Evolutionary conservation across 2,888 invertebrate genomes (phyloP).

Genomic region (Phrixothrix hirtus): DNA sequence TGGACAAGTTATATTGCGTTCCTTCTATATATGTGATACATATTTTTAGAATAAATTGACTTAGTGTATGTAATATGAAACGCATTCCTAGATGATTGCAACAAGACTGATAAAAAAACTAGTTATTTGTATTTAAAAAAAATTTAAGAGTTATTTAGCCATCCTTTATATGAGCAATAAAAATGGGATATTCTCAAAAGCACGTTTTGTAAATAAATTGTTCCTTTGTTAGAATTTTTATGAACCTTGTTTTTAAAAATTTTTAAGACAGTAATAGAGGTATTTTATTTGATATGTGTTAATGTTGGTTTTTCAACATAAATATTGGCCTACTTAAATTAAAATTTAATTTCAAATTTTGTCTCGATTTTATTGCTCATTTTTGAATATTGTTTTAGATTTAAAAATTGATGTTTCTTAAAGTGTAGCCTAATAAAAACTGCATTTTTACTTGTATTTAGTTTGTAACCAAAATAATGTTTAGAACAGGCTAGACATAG

Average conservation of each 20-base stretch:
- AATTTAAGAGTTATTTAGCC: conserved; percentile 7
- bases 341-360: background rate
- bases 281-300: background rate
- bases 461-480: conserved; percentile 26
- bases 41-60: background rate
- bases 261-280: too few relatives aligned
- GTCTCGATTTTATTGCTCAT: too few relatives aligned
- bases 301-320: too few relatives aligned
- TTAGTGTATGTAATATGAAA: background rate
- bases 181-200: too few relatives aligned
- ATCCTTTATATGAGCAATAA: too few relatives aligned
- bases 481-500: conserved; percentile 36
- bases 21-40: background rate
- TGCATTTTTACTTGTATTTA: conserved; percentile 5
- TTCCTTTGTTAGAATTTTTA: too few relatives aligned
- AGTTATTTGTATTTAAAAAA: background rate
- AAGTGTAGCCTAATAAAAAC: background rate
- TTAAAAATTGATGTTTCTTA: background rate
- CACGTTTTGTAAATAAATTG: too few relatives aligned
- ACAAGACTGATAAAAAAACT: conserved; percentile 5
- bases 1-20: background rate
- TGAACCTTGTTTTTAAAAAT: too few relatives aligned
- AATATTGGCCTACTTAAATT: too few relatives aligned
- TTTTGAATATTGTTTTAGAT: too few relatives aligned
- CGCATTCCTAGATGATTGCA: background rate